A percentile compares a stretch with the other conserved stretches of the same genome.
These are phyloP conservation scores for Podarcis siculus DNA, from an alignment of 2,797 vertebrate genomes.

Conservation along the genomic window DNA sequence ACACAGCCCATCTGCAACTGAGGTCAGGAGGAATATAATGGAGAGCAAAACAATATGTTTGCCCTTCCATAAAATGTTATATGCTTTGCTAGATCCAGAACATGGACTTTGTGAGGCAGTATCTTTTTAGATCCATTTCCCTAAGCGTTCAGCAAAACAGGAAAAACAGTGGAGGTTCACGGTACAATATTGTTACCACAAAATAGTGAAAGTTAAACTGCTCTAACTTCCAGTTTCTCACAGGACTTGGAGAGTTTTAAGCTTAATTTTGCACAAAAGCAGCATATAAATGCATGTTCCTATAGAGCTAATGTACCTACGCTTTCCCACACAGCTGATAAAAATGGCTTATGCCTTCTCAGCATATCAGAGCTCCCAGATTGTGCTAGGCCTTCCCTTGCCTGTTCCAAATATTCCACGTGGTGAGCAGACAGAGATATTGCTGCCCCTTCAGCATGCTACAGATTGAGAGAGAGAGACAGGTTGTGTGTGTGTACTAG, in stretches of 20 bases:
- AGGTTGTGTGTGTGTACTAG: no score
- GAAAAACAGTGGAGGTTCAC: neutral
- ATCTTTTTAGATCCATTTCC: neutral
- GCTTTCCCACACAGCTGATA: neutral
- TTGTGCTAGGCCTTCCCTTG: neutral
- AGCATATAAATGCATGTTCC: neutral
- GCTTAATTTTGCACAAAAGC: neutral
- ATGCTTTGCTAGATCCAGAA: neutral
- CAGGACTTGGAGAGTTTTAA: neutral
- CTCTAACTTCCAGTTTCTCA: neutral
- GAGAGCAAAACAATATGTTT: neutral
- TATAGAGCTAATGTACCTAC: neutral
- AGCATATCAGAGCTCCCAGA: no score
- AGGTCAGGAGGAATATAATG: neutral
- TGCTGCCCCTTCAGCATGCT: neutral
- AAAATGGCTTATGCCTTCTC: neutral
- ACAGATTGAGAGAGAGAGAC: neutral
- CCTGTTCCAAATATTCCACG: neutral
- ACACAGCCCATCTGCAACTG: neutral
- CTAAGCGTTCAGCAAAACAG: neutral
- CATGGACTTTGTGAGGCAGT: neutral
- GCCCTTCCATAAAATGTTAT: neutral
- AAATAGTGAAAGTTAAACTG: neutral
- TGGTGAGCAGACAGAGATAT: neutral
- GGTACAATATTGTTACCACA: neutral